Conservation (phyloP, 1,140 invertebrate genomes). For the Matsumurasca onukii region DNA sequence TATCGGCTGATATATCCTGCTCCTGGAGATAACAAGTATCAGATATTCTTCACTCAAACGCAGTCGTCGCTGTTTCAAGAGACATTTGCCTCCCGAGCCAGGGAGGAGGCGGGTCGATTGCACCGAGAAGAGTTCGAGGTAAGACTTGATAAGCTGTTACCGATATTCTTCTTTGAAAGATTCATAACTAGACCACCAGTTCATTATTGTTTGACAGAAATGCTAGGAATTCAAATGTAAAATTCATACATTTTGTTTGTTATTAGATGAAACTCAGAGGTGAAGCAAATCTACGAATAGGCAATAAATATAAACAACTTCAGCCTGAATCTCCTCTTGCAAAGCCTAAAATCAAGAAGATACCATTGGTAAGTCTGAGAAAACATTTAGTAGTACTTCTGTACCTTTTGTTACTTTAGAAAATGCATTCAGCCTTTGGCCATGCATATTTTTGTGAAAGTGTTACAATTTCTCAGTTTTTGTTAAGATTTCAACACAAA, state of each 20-base stretch:
- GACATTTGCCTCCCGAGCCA: conserved; percentile 72
- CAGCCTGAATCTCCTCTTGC: conserved; percentile 8
- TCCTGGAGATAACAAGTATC: conserved; percentile 58
- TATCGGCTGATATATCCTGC: conserved; percentile 61
- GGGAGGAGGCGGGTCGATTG: conserved; percentile 63
- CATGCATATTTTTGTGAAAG: too few relatives aligned
- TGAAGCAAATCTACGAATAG: conserved; percentile 11
- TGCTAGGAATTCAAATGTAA: too few relatives aligned
- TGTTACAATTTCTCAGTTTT: too few relatives aligned
- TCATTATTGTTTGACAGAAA: too few relatives aligned
- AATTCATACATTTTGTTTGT: neutral
- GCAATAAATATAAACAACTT: conserved; percentile 5
- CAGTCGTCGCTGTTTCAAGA: conserved; percentile 69
- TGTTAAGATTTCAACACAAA: too few relatives aligned
- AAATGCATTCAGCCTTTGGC: too few relatives aligned
- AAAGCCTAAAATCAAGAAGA: conserved; percentile 16
- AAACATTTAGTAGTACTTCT: too few relatives aligned
- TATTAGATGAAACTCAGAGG: conserved; percentile 17
- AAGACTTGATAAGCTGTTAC: conserved; percentile 28
- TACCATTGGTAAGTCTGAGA: conserved; percentile 3
- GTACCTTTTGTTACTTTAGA: too few relatives aligned
- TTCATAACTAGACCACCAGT: too few relatives aligned
- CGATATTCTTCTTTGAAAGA: neutral
- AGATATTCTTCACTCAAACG: conserved; percentile 71
- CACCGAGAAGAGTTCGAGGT: conserved; percentile 63